These are phyloP conservation scores for Drosophila eohydei DNA, from an alignment of 2,888 invertebrate genomes.

Conservation along the genomic window DNA sequence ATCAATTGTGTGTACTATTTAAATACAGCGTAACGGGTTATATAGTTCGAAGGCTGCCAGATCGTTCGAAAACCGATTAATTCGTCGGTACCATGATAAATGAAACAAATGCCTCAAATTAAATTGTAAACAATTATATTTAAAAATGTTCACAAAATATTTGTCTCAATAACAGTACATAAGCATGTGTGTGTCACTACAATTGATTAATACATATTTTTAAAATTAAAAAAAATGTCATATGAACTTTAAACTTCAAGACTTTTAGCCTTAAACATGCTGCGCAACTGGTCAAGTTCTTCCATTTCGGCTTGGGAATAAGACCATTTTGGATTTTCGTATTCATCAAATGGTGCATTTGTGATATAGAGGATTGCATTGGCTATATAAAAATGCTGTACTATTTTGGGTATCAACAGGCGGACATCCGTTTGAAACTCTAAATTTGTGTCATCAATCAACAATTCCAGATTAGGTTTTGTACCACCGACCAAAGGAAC, in stretches of 20 bases:
- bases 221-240: conserved; percentile 12
- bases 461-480: background rate
- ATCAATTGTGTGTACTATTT: conserved; percentile 77
- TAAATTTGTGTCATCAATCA: background rate
- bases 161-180: conserved; percentile 7
- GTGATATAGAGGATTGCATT: conserved; percentile 9
- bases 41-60: conserved; percentile 9
- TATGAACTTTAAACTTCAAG: conserved; percentile 6
- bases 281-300: background rate
- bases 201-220: conserved; percentile 8
- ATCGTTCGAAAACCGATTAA: conserved; percentile 1
- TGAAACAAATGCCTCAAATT: conserved; percentile 14
- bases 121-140: conserved; percentile 6
- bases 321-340: background rate
- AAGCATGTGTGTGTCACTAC: conserved; percentile 7
- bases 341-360: conserved; percentile 25
- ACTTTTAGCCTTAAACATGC: background rate
- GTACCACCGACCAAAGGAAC: background rate
- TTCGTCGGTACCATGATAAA: conserved; percentile 1
- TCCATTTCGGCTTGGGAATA: background rate
- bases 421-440: background rate
- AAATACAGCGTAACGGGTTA: conserved; percentile 21
- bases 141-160: background rate
- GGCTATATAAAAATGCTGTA: background rate
- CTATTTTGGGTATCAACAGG: conserved; percentile 2